Percentiles rank a stretch among this genome's conserved stretches.
Evolutionary conservation across 2,888 invertebrate species (phyloP).

Genomic region (Macrosoma leucophasiata): DNA sequence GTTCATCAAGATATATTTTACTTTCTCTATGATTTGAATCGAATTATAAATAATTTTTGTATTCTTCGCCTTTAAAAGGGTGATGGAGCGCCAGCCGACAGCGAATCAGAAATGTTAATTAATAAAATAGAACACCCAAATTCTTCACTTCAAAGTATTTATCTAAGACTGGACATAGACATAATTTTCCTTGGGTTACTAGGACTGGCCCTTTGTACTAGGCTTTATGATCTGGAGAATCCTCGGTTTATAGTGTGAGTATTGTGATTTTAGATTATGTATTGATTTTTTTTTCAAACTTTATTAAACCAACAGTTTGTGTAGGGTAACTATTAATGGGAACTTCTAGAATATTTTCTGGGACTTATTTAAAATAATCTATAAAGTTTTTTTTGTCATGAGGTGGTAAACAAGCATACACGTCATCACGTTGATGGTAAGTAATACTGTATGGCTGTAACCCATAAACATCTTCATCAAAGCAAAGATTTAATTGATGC

Average conservation of each 20-base stretch:
- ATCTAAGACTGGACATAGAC: slow-evolving; percentile 81
- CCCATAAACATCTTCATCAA: too few species aligned
- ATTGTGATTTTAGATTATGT: too few species aligned
- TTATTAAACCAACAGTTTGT: slow-evolving; percentile 81
- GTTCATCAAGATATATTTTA: too few species aligned
- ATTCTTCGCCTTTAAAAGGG: slow-evolving; percentile 30
- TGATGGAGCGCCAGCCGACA: slow-evolving; percentile 37
- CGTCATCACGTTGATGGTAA: too few species aligned
- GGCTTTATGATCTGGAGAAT: slow-evolving; percentile 89
- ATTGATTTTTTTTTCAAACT: slow-evolving; percentile 51
- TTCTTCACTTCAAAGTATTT: slow-evolving; percentile 32
- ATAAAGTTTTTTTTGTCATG: too few species aligned
- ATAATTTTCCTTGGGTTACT: slow-evolving; percentile 83
- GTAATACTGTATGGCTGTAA: too few species aligned
- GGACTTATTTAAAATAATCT: too few species aligned
- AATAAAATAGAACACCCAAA: slow-evolving; percentile 20
- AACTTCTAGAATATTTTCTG: too few species aligned
- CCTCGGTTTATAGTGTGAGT: slow-evolving; percentile 95
- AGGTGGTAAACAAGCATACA: too few species aligned
- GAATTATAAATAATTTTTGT: not conserved
- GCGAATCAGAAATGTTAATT: slow-evolving; percentile 19
- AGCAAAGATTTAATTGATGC: too few species aligned
- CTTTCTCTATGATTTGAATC: too few species aligned
- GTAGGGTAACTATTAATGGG: too few species aligned
- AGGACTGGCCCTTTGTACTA: slow-evolving; percentile 80